Base-by-base conservation (phyloP, 1,140 invertebrate genomes). In the Asobara japonica region DNA sequence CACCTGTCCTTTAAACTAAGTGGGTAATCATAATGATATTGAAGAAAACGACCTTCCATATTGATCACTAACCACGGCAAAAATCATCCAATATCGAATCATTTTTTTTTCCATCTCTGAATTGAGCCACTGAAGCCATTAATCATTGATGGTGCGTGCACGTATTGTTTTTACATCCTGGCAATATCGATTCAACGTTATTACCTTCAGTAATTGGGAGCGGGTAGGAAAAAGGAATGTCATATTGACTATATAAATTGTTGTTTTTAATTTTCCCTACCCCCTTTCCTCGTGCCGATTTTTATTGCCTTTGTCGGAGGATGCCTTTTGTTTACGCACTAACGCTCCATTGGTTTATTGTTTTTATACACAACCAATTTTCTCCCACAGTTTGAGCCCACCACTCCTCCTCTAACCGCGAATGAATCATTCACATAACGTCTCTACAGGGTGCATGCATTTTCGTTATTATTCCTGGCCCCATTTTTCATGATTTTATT, bases 351-450 rank as follows among this genome's bases (percentile, higher is more conserved):
- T 3, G 67, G 13, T 61, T 69, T 61, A 60, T 69, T 66, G 36
- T 66, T 38, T 38, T 27, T 56, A 27, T 27, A 56, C 18, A 56
- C 51, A 56, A 27, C 30, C 51, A 36, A 7, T 68, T 56, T 60
- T 27, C 51, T 56, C 22, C 22, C 18, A 3, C 20, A 25, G 20
- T 56, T 20, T 27, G n/a, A 16, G 20, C 45, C 51, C 18, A 10
- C 25, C 22, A 11, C 51, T 18, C 51, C 25, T 22, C 13, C 18
- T 20, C 13, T 25, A 56, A 56, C 51, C 51, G 22, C 51, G 29
- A 69, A 69, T 69, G 51, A 69, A 69, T 69, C 51, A 69, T 69
- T 33, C 51, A 38, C 27, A 38, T 38, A 70, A 70, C 69, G 38
- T 62, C 51, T 56, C 51, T 64, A 13, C 60, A 5, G 33, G n/a